Evolutionary conservation across 2,113 vertebrate genomes (phyloP), one percentile per base, ranked within the genome.

Genomic region (Mus pahari): DNA sequence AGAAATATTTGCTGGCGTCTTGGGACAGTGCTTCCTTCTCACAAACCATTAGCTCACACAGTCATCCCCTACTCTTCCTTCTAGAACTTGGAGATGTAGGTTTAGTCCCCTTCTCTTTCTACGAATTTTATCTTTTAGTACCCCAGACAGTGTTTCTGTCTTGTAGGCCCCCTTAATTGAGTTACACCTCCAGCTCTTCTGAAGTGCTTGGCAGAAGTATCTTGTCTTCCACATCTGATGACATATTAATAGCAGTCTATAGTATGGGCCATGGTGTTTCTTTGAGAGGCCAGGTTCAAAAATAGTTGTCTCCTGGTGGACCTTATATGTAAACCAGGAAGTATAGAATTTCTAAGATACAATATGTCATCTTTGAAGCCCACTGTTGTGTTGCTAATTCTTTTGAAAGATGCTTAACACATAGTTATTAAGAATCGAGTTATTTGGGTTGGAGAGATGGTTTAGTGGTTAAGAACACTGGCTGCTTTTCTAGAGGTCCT

Each of bases 281-380:
- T 93, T 94, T 82, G 88, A 71, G 62, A 79, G 83, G 28, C 1
- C 31, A 78, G 60, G 89, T 58, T 90, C 91, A 96, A 96, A 55
- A 95, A 92, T 89, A 31, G 48, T 64, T 42, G 39, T 48, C 75
- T 91, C 83, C 77, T 71, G 73, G 24, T 55, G 22, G 48, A 39
- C 64, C 5, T 77, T 90, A 55, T 81, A 94, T 93, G 68, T 60
- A 94, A 75, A 62, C 48, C 90, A 89, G 42, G 55, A 91, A 96
- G 50, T 86, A 55, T 81, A 58, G 62, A 20, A 88, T 86, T 93
- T 83, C 60, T 36, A 90, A 94, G 45, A 83, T 77, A 71, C 9
- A 45, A 84, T 55, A 81, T 17, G 50, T 55, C 62, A 89, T 66
- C 77, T 66, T 11, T 87, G 79, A 84, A 90, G 74, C 87, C 33